Evolutionary conservation across 2,888 invertebrate genomes (phyloP), one percentile per base, ranked within the genome.

Genomic region (Hypsopygia costalis): DNA sequence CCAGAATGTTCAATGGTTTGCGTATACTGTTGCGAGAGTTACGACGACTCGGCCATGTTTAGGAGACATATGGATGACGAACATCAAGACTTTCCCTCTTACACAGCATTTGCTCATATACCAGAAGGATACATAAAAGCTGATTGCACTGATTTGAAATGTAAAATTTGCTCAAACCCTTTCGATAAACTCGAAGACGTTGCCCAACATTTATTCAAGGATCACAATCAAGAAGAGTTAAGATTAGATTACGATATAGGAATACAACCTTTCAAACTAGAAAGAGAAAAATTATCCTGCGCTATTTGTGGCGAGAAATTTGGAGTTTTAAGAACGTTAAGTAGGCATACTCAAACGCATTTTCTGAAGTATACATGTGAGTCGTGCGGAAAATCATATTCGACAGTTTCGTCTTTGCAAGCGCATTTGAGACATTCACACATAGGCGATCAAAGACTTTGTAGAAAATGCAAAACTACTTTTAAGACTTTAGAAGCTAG

Each of bases 301-400:
- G 48, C 55, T 0, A 34, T 68, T 3, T 72, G 72, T 40, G 39
- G 43, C 0, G 44, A 49, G 5, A 65, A 64, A 34, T 57, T 58
- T 16, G 41, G 51, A 6, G 52, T 48, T 12, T 40, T 72, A 3
- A 51, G 63, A 4, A 49, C 60, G 1, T 45, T 70, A 11, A 66
- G 64, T 27, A 49, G 62, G n/a, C 72, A 72, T 32, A 62, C 60
- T n/a, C 56, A 62, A 11, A 52, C 52, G 1, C 72, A 72, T 45
- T 70, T 57, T 35, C 35, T 47, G 0, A 62, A 57, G 21, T 62
- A 45, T 27, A 67, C 65, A 1, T 72, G 72, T 36, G 65, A 69
- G 22, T 48, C 51, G 3, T 72, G 72, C 29, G 69, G 69, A 0
- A 67, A 62, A 16, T 58, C 62, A 1, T 69, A 59, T 40, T 48